Conservation (phyloP, 2,888 invertebrate genomes). For the Zaprionus obscuricornis region DNA sequence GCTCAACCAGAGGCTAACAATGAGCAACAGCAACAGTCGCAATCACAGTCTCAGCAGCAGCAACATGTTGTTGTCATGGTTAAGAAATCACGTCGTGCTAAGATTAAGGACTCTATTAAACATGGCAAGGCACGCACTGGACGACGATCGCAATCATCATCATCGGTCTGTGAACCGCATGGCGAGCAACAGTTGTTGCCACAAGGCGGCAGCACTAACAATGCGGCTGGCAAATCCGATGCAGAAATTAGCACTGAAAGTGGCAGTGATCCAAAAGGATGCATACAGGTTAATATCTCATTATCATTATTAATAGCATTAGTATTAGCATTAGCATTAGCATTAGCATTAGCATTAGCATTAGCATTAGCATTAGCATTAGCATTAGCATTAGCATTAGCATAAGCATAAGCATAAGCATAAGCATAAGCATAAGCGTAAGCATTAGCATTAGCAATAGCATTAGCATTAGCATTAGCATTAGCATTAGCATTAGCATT, state of each 20-base stretch:
- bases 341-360: too few relatives aligned
- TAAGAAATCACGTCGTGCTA: slow-evolving; percentile 84
- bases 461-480: too few relatives aligned
- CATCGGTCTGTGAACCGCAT: slow-evolving; percentile 66
- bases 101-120: slow-evolving; percentile 84
- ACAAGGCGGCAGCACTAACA: slow-evolving; percentile 36
- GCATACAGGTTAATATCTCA: slow-evolving; percentile 52
- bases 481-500: not conserved
- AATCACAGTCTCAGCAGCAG: slow-evolving; percentile 37
- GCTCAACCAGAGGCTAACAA: slow-evolving; percentile 86
- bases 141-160: slow-evolving; percentile 80
- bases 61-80: slow-evolving; percentile 68
- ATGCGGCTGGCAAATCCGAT: slow-evolving; percentile 52
- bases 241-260: slow-evolving; percentile 71
- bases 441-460: too few relatives aligned
- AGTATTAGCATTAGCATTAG: too few relatives aligned
- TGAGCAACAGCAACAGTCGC: slow-evolving; percentile 30
- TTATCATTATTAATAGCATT: not conserved
- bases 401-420: not conserved
- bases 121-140: slow-evolving; percentile 82
- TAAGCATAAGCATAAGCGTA: not conserved
- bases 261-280: slow-evolving; percentile 69
- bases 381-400: not conserved
- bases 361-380: too few relatives aligned
- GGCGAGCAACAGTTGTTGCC: slow-evolving; percentile 68